Evolutionary conservation across 2,113 vertebrate genomes (phyloP), one percentile per base, ranked within the genome.

Genomic region (Carlito syrichta): DNA sequence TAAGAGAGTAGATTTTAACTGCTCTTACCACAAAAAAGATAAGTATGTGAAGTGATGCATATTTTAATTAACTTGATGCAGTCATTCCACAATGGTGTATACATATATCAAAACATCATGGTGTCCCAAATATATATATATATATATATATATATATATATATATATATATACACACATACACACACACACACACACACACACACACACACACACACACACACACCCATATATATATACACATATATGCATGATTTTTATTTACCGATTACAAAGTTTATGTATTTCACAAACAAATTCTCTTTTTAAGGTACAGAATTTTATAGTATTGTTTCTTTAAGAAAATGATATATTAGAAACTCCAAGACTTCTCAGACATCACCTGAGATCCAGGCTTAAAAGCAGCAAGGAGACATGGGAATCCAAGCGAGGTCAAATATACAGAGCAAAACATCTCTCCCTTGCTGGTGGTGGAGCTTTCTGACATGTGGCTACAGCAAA

Each of bases 321-420:
- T 66, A 54, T 1, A 71, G 10, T 48, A 32, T 13, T 22, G 22
- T 2, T 43, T 58, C 43, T 84, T 69, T 20, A 35, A 82, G 38
- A 86, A 10, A 63, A 48, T 52, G 35, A 56, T 2, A 3, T 45
- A 69, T 56, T 43, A 38, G 50, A 79, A 96, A n/a, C 81, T 96
- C 86, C 63, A 93, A 97, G 93, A 78, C 69, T 93, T 96, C 96
- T 94, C 94, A 95, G 97, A 96, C 38, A 35, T 84, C 82, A 95
- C 73, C 96, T 30, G 83, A 90, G 76, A 92, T 86, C 83, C 73
- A 77, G 77, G 43, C 76, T 96, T 97, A 78, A 97, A 98, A 97
- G 95, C 45, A 83, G 10, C 50, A 82, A 25, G 71, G 97, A 97
- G 96, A 40, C 87, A 89, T 43, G 35, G n/a, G 86, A 60, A 98